These are phyloP conservation scores for Hypselothyrea guttata DNA, from an alignment of 2,888 invertebrate species.

Conservation along the genomic window DNA sequence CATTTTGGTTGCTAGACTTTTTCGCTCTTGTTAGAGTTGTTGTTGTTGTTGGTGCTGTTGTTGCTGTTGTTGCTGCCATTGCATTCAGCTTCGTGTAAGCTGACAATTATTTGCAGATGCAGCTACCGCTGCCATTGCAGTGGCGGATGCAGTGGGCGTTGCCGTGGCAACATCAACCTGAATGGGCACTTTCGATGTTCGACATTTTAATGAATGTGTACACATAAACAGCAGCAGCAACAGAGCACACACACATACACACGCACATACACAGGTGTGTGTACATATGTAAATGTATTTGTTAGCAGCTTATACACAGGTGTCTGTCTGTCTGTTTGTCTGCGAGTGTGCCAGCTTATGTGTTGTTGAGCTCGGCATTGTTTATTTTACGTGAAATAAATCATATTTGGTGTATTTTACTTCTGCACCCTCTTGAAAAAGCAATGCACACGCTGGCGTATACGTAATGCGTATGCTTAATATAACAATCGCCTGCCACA, in stretches of 20 bases:
- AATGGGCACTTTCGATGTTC: conserved; percentile 78
- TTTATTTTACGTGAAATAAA: conserved; percentile 73
- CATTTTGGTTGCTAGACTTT: conserved; percentile 70
- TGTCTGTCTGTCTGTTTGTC: conserved; percentile 26
- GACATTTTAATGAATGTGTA: conserved; percentile 77
- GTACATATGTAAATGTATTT: conserved; percentile 49
- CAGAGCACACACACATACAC: conserved; percentile 17
- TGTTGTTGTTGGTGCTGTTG: conserved; percentile 12
- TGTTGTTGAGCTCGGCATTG: conserved; percentile 52
- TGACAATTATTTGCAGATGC: conserved; percentile 79
- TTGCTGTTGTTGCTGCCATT: conserved; percentile 29
- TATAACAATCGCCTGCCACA: conserved; percentile 18
- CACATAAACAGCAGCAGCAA: conserved; percentile 64
- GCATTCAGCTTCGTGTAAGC: conserved; percentile 71
- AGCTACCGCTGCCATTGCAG: conserved; percentile 34
- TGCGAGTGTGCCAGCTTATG: conserved; percentile 42
- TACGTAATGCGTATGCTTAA: conserved; percentile 26
- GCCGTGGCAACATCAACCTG: conserved; percentile 72
- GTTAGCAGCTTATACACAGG: conserved; percentile 57
- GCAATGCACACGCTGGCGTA: conserved; percentile 1
- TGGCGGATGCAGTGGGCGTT: conserved; percentile 61
- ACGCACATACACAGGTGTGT: conserved; percentile 3
- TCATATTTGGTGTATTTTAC: conserved; percentile 65
- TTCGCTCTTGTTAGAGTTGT: conserved; percentile 10
- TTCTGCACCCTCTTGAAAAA: conserved; percentile 12